These are phyloP conservation scores for Lucinisca nassula DNA, from an alignment of 2,888 invertebrate genomes.

Conservation along the genomic window DNA sequence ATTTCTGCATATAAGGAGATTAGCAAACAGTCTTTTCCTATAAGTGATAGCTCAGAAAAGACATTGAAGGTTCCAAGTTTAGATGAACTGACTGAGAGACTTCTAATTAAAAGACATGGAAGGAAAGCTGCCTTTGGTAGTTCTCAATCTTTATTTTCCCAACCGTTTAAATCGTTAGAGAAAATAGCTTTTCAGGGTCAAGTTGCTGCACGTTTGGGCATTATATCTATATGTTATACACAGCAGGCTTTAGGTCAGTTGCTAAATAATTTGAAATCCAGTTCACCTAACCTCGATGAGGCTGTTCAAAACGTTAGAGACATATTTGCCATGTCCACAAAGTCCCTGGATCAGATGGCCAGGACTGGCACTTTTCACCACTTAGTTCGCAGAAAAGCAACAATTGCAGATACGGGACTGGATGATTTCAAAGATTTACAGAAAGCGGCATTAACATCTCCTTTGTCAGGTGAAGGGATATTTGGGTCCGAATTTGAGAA, in stretches of 20 bases:
- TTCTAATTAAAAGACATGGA: conserved; percentile 19
- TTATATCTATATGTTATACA: conserved; percentile 15
- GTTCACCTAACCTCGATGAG: conserved; percentile 19
- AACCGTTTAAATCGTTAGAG: no score
- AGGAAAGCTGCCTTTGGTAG: background rate
- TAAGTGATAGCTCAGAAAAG: background rate
- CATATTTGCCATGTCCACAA: conserved; percentile 49
- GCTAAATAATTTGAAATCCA: conserved; percentile 25
- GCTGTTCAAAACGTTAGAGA: conserved; percentile 41
- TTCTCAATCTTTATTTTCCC: background rate
- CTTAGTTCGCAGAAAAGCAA: conserved; percentile 40
- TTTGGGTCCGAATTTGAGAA: conserved; percentile 34
- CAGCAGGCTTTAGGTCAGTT: conserved; percentile 49
- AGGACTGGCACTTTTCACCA: conserved; percentile 60
- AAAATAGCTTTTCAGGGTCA: conserved; percentile 32
- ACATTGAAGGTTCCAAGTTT: conserved; percentile 30
- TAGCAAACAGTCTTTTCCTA: conserved; percentile 33
- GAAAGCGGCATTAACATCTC: conserved; percentile 28
- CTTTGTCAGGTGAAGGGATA: conserved; percentile 40
- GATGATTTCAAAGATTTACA: conserved; percentile 31
- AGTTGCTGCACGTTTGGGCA: conserved; percentile 12
- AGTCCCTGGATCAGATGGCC: conserved; percentile 52
- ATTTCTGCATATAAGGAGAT: conserved; percentile 37
- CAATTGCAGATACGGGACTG: conserved; percentile 36
- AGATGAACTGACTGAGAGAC: conserved; percentile 28